phyloP scores from a whole-genome alignment of 2,113 vertebrate species.

The Dolichallabes microphthalmus region DNA sequence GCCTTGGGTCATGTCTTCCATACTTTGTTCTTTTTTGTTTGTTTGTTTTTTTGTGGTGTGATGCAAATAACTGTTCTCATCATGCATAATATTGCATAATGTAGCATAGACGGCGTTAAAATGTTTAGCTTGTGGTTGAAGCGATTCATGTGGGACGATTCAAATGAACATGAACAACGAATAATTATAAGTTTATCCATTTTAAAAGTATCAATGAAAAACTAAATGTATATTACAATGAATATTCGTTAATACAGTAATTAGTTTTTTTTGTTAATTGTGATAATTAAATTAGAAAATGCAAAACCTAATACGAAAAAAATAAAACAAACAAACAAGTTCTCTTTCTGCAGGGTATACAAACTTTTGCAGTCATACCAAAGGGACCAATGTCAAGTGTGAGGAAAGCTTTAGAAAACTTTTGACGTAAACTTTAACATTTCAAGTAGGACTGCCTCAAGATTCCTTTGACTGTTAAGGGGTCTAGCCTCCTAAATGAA shows the following conservation, averaged over 20 bases:
- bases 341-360: not conserved
- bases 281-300: too few relatives aligned
- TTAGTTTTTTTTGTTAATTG: not conserved
- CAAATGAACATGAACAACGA: not conserved
- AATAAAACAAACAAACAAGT: too few relatives aligned
- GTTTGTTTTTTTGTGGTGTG: not conserved
- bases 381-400: not conserved
- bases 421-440: not conserved
- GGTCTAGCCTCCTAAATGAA: not conserved
- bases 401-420: not conserved
- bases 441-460: not conserved
- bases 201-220: too few relatives aligned
- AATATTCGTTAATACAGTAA: too few relatives aligned
- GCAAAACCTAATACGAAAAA: too few relatives aligned
- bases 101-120: not conserved
- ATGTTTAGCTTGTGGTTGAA: not conserved
- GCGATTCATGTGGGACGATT: not conserved
- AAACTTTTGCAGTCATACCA: not conserved
- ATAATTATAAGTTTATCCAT: too few relatives aligned
- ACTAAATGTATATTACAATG: not conserved
- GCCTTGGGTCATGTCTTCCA: constrained; percentile 67
- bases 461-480: not conserved
- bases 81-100: not conserved
- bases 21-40: not conserved
- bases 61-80: not conserved